Evolutionary conservation across 2,888 invertebrate species (phyloP), one percentile per base, ranked within the genome.

Genomic region (Resseliella maxima): DNA sequence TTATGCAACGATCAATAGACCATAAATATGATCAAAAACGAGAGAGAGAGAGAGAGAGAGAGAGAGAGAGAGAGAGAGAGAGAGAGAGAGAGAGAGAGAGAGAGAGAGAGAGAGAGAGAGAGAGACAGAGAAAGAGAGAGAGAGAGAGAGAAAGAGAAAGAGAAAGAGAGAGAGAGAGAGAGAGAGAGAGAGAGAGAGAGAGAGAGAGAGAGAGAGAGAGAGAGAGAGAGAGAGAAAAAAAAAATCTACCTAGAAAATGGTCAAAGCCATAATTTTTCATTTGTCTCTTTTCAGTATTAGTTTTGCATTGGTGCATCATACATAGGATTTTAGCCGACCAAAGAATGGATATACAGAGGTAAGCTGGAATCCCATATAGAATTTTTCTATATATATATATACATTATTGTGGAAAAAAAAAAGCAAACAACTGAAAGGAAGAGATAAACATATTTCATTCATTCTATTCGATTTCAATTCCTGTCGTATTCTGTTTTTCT

Each of bases 1-100:
- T 72, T 72, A 72, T 72, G 72, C 72, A 72, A 72, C 31, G 72
- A 72, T 72, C 72, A 72, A 72, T 72, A 72, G 72, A 35, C 72
- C 31, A 59, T 24, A 31, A 72, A 59, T 12, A 12, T 18, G 38
- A 10, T 83, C 83, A 12, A 36, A 83, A 83, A n/a, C n/a, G n/a
- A n/a, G n/a, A n/a, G n/a, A n/a, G n/a, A n/a, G n/a, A n/a, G n/a
- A n/a, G n/a, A n/a, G n/a, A n/a, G n/a, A n/a, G n/a, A n/a, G n/a
- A n/a, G n/a, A n/a, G n/a, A n/a, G n/a, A n/a, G n/a, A n/a, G n/a
- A n/a, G n/a, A n/a, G n/a, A n/a, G n/a, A n/a, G n/a, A n/a, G n/a
- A n/a, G n/a, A n/a, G n/a, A n/a, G n/a, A n/a, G n/a, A n/a, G n/a
- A n/a, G n/a, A n/a, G n/a, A n/a, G n/a, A n/a, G n/a, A n/a, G n/a